Conservation (phyloP, 2,888 invertebrate genomes). For the Stenoptilia bipunctidactyla region DNA sequence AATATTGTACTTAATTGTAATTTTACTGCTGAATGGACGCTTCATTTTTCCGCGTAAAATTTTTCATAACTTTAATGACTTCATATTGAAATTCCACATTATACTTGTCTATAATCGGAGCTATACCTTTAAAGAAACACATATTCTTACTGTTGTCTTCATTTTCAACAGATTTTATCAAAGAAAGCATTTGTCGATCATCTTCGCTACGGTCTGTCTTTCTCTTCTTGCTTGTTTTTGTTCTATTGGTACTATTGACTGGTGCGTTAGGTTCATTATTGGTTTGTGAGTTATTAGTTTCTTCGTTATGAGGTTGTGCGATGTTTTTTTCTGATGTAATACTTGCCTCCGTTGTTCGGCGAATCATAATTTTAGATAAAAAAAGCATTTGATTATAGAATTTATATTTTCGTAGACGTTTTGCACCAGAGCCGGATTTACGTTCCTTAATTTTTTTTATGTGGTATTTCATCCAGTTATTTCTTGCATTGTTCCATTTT, state of each 20-base stretch:
- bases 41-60: slow-evolving; percentile 17
- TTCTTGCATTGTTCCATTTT: slow-evolving; percentile 17
- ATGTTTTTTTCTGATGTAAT: slow-evolving; percentile 18
- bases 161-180: slow-evolving; percentile 12
- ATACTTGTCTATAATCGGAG: slow-evolving; percentile 19
- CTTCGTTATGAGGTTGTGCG: slow-evolving; percentile 17
- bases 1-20: slow-evolving; percentile 13
- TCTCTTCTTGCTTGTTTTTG: slow-evolving; percentile 20
- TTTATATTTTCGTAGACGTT: slow-evolving; percentile 20
- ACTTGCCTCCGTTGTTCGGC: slow-evolving; percentile 18
- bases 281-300: slow-evolving; percentile 19
- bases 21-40: slow-evolving; percentile 14
- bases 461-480: slow-evolving; percentile 22
- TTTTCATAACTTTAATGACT: slow-evolving; percentile 19
- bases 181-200: slow-evolving; percentile 15
- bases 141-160: slow-evolving; percentile 18
- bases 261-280: slow-evolving; percentile 19
- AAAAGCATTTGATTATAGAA: slow-evolving; percentile 17
- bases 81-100: slow-evolving; percentile 21
- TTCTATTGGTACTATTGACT: slow-evolving; percentile 16
- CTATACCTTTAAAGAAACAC: slow-evolving; percentile 19
- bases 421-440: slow-evolving; percentile 20
- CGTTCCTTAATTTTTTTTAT: slow-evolving; percentile 21
- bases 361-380: slow-evolving; percentile 14
- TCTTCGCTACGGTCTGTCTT: slow-evolving; percentile 16